Base-by-base conservation (phyloP, 2,888 invertebrate genomes). In the Linhomoeus sp. region DNA sequence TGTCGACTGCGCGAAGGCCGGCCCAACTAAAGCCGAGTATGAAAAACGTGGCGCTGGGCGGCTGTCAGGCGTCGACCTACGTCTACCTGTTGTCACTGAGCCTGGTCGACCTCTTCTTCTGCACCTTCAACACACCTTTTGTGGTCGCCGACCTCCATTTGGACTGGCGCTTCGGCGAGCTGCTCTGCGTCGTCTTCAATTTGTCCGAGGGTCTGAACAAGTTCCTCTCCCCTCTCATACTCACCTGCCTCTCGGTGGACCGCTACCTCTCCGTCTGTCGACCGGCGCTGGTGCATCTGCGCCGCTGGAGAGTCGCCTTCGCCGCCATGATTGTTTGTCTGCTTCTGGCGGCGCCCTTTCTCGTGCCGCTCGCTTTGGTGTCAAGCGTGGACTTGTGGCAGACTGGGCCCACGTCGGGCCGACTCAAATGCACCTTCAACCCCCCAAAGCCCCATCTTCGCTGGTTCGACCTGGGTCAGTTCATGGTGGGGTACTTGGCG, bases 211-310 rank as follows among this genome's bases (percentile, higher is more conserved):
- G n/a, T 19, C 17, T 39, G n/a, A 44, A 44, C 25, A 47, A 47
- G 22, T 33, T 37, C 3, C 33, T 47, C 5, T 45, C 44, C 14
- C 36, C 47, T 14, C 20, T 45, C 19, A 20, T 47, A n/a, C 26
- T 47, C 22, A 26, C 44, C 17, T 23, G 22, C 24, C 19, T 47
- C n/a, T 20, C 17, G 2, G 14, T 38, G 5, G 47, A 47, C 33
- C 47, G 47, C 12, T 47, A 37, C 36, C 3, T 47, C 7, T 36
- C 43, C 7, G 26, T 47, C 3, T 47, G 47, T 33, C 35, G 35
- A 26, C 43, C 43, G 35, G 19, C 17, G 15, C 7, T 12, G 24
- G 5, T 22, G 14, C 20, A 22, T 7, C 23, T 12, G 40, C 3
- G 40, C 3, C 14, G 14, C 12, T 14, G 22, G 7, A 19, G 23